Evolutionary conservation across 2,888 invertebrate species (phyloP).

Genomic region (Lymantria monacha): DNA sequence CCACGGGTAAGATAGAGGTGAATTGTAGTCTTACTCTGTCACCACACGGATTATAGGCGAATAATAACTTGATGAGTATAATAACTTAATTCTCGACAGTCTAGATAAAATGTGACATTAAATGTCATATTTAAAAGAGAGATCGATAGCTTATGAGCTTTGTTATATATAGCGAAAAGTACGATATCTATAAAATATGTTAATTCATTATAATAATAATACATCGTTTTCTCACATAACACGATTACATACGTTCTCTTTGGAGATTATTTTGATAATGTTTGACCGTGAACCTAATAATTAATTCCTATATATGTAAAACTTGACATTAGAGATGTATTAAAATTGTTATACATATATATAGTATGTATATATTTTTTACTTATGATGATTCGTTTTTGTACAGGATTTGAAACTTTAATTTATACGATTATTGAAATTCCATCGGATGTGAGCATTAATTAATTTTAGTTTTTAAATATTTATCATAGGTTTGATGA

Average conservation of each 20-base stretch:
- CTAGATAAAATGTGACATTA: not conserved
- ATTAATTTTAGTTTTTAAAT: no score
- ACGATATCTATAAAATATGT: not conserved
- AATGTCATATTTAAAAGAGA: not conserved
- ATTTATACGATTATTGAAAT: no score
- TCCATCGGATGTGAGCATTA: no score
- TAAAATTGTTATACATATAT: no score
- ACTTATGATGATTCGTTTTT: no score
- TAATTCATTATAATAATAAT: not conserved
- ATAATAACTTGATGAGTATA: no score
- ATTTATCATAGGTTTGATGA: no score
- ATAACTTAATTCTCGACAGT: conserved; percentile 1
- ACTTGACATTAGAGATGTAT: not conserved
- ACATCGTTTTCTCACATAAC: not conserved
- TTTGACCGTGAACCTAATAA: conserved; percentile 11
- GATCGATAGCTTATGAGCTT: not conserved
- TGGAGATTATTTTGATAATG: conserved; percentile 3
- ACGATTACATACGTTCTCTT: conserved; percentile 5
- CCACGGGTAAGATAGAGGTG: no score
- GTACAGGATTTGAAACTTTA: no score
- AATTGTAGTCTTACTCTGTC: no score
- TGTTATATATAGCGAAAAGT: not conserved
- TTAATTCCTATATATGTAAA: not conserved
- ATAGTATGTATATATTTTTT: no score
- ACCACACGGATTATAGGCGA: no score